These are phyloP conservation scores for Gulo gulo DNA, from an alignment of 2,113 vertebrate genomes.

Conservation along the genomic window DNA sequence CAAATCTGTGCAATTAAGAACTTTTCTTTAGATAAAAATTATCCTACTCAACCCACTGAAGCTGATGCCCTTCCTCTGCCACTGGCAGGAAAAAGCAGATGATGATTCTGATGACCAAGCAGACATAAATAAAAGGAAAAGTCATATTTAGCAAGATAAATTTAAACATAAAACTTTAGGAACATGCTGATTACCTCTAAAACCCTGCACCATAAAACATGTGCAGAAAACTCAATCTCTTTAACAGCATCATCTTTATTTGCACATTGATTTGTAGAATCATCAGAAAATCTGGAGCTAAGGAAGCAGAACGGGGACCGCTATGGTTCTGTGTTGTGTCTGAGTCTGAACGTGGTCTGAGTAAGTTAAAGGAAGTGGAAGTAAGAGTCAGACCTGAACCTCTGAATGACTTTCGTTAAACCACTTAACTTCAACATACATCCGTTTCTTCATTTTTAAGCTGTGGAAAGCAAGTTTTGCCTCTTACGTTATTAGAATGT, in stretches of 20 bases:
- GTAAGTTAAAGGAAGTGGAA: not conserved
- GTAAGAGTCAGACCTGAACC: not conserved
- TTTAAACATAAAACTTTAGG: not conserved
- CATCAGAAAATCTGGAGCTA: not conserved
- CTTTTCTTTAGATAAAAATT: not conserved
- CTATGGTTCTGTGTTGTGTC: not conserved
- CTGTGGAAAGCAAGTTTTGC: not conserved
- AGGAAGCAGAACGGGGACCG: not conserved
- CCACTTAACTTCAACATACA: not conserved
- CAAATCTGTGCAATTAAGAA: not conserved
- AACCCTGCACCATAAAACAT: not conserved
- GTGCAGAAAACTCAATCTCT: not conserved
- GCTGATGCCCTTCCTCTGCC: not conserved
- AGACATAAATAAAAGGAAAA: not conserved
- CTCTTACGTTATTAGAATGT: constrained; percentile 36
- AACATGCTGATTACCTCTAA: not conserved
- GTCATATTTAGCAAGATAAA: not conserved
- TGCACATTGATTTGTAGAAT: not conserved
- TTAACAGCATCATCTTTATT: not conserved
- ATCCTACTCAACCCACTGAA: not conserved
- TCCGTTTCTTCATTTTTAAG: not conserved
- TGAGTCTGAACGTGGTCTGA: not conserved
- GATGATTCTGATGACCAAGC: not conserved
- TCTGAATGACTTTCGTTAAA: not conserved
- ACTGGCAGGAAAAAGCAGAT: not conserved